These are phyloP conservation scores for Seladonia tumulorum DNA, from an alignment of 2,888 invertebrate genomes.

Conservation along the genomic window DNA sequence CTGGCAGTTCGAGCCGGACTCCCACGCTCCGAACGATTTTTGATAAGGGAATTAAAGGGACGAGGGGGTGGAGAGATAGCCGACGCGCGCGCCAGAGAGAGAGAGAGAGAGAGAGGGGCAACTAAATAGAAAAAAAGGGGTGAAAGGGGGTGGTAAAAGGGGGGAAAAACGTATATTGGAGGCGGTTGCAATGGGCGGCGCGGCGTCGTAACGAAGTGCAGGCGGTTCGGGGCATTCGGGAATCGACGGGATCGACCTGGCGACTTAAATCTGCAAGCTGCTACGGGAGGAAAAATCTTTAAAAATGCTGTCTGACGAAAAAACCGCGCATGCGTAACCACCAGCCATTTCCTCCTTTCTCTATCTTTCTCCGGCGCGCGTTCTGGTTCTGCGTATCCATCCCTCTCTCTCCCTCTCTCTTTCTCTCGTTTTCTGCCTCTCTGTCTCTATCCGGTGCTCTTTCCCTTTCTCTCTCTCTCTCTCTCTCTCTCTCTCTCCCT, in stretches of 20 bases:
- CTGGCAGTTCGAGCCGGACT: neutral
- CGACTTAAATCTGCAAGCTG: constrained; percentile 74
- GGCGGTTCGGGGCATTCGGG: constrained; percentile 61
- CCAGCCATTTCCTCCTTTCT: constrained; percentile 67
- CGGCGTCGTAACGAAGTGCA: constrained; percentile 56
- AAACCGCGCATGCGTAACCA: constrained; percentile 79
- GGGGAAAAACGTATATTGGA: constrained; percentile 30
- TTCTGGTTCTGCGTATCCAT: constrained; percentile 69
- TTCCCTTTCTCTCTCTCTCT: constrained; percentile 40
- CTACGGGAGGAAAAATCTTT: constrained; percentile 80
- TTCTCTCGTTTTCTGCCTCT: constrained; percentile 34
- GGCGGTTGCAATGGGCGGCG: constrained; percentile 46
- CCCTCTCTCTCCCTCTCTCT: constrained; percentile 61
- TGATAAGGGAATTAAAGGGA: constrained; percentile 1
- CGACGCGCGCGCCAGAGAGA: neutral
- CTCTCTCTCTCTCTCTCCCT: constrained; percentile 13
- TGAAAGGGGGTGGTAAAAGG: neutral
- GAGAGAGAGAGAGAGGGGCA: neutral
- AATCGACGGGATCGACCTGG: constrained; percentile 73
- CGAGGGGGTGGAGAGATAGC: neutral
- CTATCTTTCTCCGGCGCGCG: constrained; percentile 30
- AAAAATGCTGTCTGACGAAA: constrained; percentile 81
- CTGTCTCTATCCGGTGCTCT: constrained; percentile 14
- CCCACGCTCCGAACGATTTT: constrained; percentile 14
- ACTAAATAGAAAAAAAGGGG: neutral